These are phyloP conservation scores for Caloenas nicobarica DNA, from an alignment of 2,113 vertebrate species.

Conservation along the genomic window DNA sequence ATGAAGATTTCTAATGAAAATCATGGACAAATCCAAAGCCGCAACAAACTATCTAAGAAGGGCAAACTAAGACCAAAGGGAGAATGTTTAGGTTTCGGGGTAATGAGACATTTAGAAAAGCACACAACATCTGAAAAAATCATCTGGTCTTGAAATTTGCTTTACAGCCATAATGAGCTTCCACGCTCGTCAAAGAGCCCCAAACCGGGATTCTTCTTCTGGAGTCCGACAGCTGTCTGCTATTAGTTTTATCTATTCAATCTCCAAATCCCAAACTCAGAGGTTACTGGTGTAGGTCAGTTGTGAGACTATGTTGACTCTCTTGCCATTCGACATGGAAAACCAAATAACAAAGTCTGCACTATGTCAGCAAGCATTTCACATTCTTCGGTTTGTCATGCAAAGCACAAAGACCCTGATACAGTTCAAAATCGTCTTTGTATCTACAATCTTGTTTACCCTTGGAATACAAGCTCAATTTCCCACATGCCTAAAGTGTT, in stretches of 20 bases:
- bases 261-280: constrained; percentile 55
- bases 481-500: constrained; percentile 42
- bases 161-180: background rate
- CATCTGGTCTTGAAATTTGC: background rate
- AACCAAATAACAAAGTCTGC: constrained; percentile 63
- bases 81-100: background rate
- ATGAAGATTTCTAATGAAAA: background rate
- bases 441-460: constrained; percentile 56
- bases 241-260: constrained; percentile 57
- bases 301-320: constrained; percentile 48
- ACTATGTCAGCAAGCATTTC: constrained; percentile 44
- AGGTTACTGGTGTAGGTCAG: constrained; percentile 51
- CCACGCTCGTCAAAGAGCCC: background rate
- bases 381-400: constrained; percentile 59
- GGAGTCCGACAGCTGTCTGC: constrained; percentile 26
- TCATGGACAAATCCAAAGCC: background rate
- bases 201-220: background rate
- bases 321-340: constrained; percentile 57
- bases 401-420: constrained; percentile 51
- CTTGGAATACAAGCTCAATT: constrained; percentile 39
- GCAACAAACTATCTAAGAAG: background rate
- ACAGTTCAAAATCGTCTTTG: constrained; percentile 51
- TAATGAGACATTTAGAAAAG: background rate
- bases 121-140: background rate
- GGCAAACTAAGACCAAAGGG: background rate